Conservation (phyloP, 2,797 vertebrate genomes). For the Syngnathus rostellatus region DNA sequence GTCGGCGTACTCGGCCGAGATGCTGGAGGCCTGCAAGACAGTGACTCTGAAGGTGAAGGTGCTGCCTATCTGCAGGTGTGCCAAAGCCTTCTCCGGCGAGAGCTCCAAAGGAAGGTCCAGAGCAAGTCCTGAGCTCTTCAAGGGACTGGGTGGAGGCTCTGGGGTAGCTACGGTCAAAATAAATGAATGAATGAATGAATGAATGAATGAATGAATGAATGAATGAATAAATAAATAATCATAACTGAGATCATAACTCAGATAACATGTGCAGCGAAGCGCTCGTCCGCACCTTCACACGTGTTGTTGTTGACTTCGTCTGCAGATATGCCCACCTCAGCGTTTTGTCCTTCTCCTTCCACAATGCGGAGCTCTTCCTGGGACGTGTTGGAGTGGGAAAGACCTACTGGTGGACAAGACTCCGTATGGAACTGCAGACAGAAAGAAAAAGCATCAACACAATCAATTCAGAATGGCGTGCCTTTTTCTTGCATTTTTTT, state of each 20-base stretch:
- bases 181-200: background rate
- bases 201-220: too few relatives aligned
- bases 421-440: constrained; percentile 84
- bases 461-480: background rate
- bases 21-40: constrained; percentile 93
- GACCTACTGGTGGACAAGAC: constrained; percentile 66
- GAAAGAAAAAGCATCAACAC: background rate
- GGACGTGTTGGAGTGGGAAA: constrained; percentile 86
- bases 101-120: constrained; percentile 65
- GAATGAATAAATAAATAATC: background rate
- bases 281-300: constrained; percentile 72
- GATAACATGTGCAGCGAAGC: background rate
- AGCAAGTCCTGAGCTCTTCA: constrained; percentile 59
- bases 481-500: too few relatives aligned
- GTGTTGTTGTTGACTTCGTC: constrained; percentile 99
- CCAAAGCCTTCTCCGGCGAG: constrained; percentile 66
- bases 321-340: constrained; percentile 76
- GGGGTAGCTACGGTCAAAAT: constrained; percentile 51
- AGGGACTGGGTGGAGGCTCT: constrained; percentile 75
- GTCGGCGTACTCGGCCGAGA: constrained; percentile 94
- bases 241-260: background rate
- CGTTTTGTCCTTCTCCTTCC: constrained; percentile 87
- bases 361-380: constrained; percentile 94
- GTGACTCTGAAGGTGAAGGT: constrained; percentile 97
- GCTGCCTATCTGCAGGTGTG: constrained; percentile 88